These are phyloP conservation scores for Ascidia mentula DNA, from an alignment of 23 tunicate genomes.

Conservation along the genomic window DNA sequence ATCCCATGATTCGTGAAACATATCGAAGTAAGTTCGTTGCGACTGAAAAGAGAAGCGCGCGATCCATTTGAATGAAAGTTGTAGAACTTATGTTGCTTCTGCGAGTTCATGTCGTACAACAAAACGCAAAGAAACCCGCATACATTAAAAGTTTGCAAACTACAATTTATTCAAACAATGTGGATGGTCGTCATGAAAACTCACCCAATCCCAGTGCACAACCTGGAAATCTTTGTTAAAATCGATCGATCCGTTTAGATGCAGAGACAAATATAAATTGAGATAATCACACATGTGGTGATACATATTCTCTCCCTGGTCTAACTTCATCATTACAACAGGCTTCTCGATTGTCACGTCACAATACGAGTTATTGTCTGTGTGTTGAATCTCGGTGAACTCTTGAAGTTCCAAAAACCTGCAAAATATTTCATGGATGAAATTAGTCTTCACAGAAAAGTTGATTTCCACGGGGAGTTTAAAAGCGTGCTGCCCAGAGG, in stretches of 20 bases:
- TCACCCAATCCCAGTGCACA: slow-evolving; percentile 86
- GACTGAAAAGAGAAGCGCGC: too few species aligned
- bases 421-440: slow-evolving; percentile 5
- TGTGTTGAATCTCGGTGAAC: slow-evolving; percentile 20
- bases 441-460: too few species aligned
- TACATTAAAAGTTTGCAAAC: too few species aligned
- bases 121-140: too few species aligned
- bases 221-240: slow-evolving; percentile 54
- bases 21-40: slow-evolving; percentile 31
- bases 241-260: slow-evolving; percentile 47
- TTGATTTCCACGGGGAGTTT: too few species aligned
- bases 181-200: too few species aligned
- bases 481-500: too few species aligned
- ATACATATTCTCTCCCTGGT: slow-evolving; percentile 79
- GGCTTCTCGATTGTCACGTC: slow-evolving; percentile 62
- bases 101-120: too few species aligned
- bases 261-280: slow-evolving; percentile 74
- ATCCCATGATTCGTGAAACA: slow-evolving; percentile 40
- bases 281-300: slow-evolving; percentile 83
- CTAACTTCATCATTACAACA: slow-evolving; percentile 78
- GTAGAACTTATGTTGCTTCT: too few species aligned
- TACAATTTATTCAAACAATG: too few species aligned
- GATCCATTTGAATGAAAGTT: too few species aligned
- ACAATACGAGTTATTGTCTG: slow-evolving; percentile 25
- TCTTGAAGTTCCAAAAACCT: slow-evolving; percentile 46